Base-by-base conservation (phyloP, 92 coral and sea anemone species). In the Heteractis magnifica region DNA sequence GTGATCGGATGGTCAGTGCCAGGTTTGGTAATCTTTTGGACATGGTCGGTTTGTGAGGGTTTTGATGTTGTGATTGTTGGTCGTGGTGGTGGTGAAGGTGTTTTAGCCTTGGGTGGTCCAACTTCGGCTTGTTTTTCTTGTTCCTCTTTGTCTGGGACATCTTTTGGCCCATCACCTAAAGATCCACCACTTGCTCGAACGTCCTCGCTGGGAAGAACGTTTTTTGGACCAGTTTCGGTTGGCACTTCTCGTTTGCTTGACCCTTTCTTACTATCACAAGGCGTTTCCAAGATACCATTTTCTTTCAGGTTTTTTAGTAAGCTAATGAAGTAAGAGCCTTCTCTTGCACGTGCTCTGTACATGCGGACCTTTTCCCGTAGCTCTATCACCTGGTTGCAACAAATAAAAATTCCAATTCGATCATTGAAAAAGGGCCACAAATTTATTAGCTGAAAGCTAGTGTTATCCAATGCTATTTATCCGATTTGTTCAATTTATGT, bases 301-400 rank as follows among this genome's bases (percentile, higher is more conserved):
- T 86, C 84, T 65, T 81, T 26, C 4, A 86, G 89, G 44, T 78
- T 60, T 56, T 60, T 72, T 8, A 86, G 89, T n/a, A 86, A 16
- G 19, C 77, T 75, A 49, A 86, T 41, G 58, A 80, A 80, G 65
- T 90, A 82, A 5, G 93, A 83, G 8, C 90, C 93, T 49, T 83
- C 90, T 71, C 81, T 82, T 10, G 93, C 93, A 2, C 84, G 79
- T 7, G 84, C 50, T 41, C 79, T 79, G 75, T 90, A 90, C 56
- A 77, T 90, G 20, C 75, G 79, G n/a, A 85, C 93, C 59, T 83
- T 87, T 41, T 87, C 82, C 18, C 93, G 93, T 20, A 90, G 82
- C 59, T 90, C 93, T 23, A 85, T 64, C 56, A 90, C 93, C 93
- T 90, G 71, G 56, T 9, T 18, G 18, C 5, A 60, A n/a, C 12